Evolutionary conservation across 2,797 vertebrate genomes (phyloP), one percentile per base, ranked within the genome.

Genomic region (Acanthurus leucopareius): DNA sequence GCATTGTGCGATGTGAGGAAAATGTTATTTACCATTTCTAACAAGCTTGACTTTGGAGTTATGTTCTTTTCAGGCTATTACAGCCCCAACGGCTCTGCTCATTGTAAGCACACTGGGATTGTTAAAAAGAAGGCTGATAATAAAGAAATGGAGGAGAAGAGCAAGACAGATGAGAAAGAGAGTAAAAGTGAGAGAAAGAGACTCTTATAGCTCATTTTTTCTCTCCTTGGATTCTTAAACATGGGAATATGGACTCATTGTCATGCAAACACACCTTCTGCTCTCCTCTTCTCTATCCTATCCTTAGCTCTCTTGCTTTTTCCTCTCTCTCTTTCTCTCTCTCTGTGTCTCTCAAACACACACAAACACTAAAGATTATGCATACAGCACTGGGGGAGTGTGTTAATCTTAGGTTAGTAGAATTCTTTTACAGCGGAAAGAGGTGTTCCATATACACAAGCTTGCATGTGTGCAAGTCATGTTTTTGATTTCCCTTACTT

Each of bases 11-110:
- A 76, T 63, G 82, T 83, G 83, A 84, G 54, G 77, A 85, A 85
- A 91, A 88, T 78, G 76, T 88, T 87, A 83, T 92, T 92, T 89
- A 90, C 76, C 67, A 86, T 83, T 89, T 83, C 85, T 89, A 91
- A 91, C 83, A 86, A 90, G 78, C 84, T 78, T 86, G 80, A 91
- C 68, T 85, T 80, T 79, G 63, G 69, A 89, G 78, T 80, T 76
- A 82, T 80, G 89, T 82, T 90, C 69, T 82, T 85, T 89, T 88
- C 63, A 80, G 73, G 79, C 75, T 85, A 53, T 90, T 80, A 83
- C 65, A 81, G 75, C 63, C 51, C 82, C 57, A 20, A 28, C 1
- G 38, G 83, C 84, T 84, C 77, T 71, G 77, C 79, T 84, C 68
- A 79, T 76, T 86, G 76, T 73, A 75, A 73, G 56, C 53, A 86